Evolutionary conservation across 2,888 invertebrate species (phyloP).

Genomic region (Catocala fraxini): DNA sequence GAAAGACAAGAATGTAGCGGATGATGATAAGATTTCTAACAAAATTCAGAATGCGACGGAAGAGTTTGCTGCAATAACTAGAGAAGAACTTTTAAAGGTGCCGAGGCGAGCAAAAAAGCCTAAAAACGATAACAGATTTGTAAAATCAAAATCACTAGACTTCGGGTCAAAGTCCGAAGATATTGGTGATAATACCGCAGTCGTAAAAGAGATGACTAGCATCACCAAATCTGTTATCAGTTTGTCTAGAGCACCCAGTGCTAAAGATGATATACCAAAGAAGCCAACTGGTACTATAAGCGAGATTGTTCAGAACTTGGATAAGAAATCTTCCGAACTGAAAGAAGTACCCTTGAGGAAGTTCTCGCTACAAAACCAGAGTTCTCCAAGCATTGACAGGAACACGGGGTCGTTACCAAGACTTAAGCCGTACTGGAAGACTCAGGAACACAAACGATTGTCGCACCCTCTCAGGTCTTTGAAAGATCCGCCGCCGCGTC

Average conservation of each 20-base stretch:
- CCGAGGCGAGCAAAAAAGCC: constrained; percentile 78
- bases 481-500: constrained; percentile 72
- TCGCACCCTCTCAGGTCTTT: constrained; percentile 80
- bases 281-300: constrained; percentile 58
- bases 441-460: constrained; percentile 80
- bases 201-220: constrained; percentile 62
- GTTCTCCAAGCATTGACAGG: constrained; percentile 54
- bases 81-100: constrained; percentile 78
- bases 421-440: constrained; percentile 80
- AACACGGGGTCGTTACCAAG: constrained; percentile 75
- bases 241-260: constrained; percentile 76
- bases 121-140: constrained; percentile 57
- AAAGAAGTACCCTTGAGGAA: constrained; percentile 62
- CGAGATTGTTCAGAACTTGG: constrained; percentile 66
- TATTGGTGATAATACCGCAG: constrained; percentile 20
- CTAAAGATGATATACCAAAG: constrained; percentile 60
- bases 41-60: constrained; percentile 57
- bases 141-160: constrained; percentile 38
- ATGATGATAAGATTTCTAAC: constrained; percentile 77
- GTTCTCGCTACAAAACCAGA: constrained; percentile 72
- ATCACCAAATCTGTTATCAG: constrained; percentile 77
- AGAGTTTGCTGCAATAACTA: constrained; percentile 65
- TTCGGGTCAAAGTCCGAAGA: constrained; percentile 24
- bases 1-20: constrained; percentile 72
- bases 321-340: constrained; percentile 58